Base-by-base conservation (phyloP, 2,113 vertebrate species). In the Syrrhaptes paradoxus region DNA sequence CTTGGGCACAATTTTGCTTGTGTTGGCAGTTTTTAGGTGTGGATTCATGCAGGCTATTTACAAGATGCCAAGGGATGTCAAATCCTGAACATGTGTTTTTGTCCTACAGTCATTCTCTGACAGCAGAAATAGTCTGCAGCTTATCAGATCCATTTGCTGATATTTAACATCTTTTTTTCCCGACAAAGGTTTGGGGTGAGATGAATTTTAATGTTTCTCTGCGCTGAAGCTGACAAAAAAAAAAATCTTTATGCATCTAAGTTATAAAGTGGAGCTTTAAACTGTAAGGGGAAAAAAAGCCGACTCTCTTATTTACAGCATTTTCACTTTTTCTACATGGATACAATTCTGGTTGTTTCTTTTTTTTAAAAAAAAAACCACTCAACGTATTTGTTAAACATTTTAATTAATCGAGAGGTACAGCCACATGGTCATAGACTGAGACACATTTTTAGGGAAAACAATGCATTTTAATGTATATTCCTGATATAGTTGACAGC, bases 1-100 rank as follows among this genome's bases (percentile, higher is more conserved):
- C 97, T 97, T 98, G 97, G 96, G 97, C 97, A 96, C 91, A 89
- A 96, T 98, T 98, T 95, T 98, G 98, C 98, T 98, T 97, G 93
- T 94, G 95, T 97, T 97, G 97, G 98, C 97, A 98, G 97, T 98
- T 98, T 98, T 98, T 97, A 98, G 97, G 98, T 98, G 96, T 97
- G 97, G 98, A 97, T 98, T 98, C 82, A 90, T 95, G 95, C 88
- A 98, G 97, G 97, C 98, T 98, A 98, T 98, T 98, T 98, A 97
- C 97, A 98, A 98, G 98, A 97, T 98, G 98, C 98, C 98, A 98
- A 97, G 96, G 96, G 97, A 98, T 98, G 97, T 98, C 98, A 98
- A 97, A 97, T 98, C 92, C 74, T 94, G 96, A 98, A 97, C 97
- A 97, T 97, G 97, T 97, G 97, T 98, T 98, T 98, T 98, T 97